Evolutionary conservation across 2,113 vertebrate genomes (phyloP).

Genomic region (Daubentonia madagascariensis): DNA sequence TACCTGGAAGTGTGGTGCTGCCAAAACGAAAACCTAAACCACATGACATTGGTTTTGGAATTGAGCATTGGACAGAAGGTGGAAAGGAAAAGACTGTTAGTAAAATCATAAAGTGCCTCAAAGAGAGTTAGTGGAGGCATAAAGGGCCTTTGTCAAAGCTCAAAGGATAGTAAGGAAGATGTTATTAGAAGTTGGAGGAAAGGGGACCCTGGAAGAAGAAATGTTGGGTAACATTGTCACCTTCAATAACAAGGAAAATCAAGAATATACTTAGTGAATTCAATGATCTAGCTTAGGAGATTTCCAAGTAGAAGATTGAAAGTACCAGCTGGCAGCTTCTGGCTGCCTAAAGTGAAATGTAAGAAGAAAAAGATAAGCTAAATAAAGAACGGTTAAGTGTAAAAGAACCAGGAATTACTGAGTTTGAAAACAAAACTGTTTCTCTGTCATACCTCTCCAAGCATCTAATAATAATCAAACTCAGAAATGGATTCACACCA

Average conservation of each 20-base stretch:
- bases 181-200: background rate
- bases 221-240: background rate
- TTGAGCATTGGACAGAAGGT: background rate
- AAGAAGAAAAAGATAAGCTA: background rate
- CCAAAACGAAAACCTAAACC: background rate
- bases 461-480: background rate
- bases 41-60: background rate
- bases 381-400: background rate
- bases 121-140: background rate
- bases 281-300: background rate
- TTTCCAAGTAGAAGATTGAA: background rate
- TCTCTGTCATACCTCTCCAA: background rate
- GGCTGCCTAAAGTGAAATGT: background rate
- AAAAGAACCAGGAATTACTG: background rate
- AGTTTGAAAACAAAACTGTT: background rate
- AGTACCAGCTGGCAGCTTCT: background rate
- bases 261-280: background rate
- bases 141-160: background rate
- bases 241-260: background rate
- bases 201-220: background rate
- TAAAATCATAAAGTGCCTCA: background rate
- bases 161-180: background rate
- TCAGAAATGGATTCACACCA: background rate
- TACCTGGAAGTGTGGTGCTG: background rate
- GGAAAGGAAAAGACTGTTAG: background rate